A percentile compares a stretch with the other conserved stretches of the same genome.
Conservation (phyloP, 2,888 invertebrate species). For the Protodeltote pygarga region DNA sequence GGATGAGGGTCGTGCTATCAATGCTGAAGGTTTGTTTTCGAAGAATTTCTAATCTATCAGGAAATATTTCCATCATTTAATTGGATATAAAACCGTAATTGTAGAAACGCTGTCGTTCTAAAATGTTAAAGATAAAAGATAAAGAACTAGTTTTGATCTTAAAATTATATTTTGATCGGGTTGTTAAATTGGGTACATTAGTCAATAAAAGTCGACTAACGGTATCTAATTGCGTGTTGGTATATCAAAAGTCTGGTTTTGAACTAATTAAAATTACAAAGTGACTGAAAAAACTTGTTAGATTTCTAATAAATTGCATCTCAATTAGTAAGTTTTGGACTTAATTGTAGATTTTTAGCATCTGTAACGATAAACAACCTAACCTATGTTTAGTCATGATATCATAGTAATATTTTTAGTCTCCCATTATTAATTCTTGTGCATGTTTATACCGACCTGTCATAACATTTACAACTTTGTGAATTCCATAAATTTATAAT, state of each 20-base stretch:
- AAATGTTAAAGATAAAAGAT: too few species aligned
- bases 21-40: conserved; percentile 64
- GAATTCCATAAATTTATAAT: too few species aligned
- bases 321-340: too few species aligned
- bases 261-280: not conserved
- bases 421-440: too few species aligned
- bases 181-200: not conserved
- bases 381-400: too few species aligned
- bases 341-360: too few species aligned
- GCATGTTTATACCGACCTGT: too few species aligned
- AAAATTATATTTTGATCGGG: not conserved
- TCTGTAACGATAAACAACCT: too few species aligned
- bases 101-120: too few species aligned
- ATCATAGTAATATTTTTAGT: not conserved
- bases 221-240: not conserved
- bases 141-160: conserved; percentile 1
- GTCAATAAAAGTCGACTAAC: not conserved
- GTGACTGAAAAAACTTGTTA: not conserved
- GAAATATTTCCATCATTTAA: rapidly evolving
- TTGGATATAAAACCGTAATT: too few species aligned
- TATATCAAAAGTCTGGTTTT: not conserved
- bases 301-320: not conserved
- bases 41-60: not conserved
- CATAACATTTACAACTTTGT: too few species aligned
- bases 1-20: conserved; percentile 68